phyloP scores from a whole-genome alignment of 1,140 invertebrate species.

The Kradibia gibbosae region DNA sequence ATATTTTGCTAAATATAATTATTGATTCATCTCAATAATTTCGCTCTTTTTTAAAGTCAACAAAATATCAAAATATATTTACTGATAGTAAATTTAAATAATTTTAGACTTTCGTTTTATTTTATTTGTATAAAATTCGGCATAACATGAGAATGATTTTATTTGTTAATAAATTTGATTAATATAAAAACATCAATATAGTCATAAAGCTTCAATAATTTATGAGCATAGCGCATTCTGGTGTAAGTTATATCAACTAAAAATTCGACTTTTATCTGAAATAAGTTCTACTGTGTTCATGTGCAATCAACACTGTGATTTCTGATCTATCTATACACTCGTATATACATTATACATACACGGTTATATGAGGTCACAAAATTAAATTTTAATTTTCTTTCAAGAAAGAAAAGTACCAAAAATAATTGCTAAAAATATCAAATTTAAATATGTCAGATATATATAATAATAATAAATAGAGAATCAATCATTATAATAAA shows the following conservation, averaged over 20 bases:
- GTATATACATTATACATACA: background rate
- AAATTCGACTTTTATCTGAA: conserved; percentile 17
- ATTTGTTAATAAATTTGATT: too few species aligned
- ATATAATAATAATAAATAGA: conserved; percentile 6
- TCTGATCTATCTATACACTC: background rate
- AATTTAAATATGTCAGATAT: background rate
- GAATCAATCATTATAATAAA: conserved; percentile 5
- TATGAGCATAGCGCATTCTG: background rate
- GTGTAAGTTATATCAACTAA: background rate
- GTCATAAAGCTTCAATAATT: background rate
- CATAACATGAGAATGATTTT: too few species aligned
- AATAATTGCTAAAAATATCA: conserved; percentile 22
- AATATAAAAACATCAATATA: too few species aligned
- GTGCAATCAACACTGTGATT: background rate
- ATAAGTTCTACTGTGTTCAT: conserved; percentile 8
- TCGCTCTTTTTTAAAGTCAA: too few species aligned
- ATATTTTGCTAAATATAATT: too few species aligned
- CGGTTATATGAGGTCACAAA: background rate
- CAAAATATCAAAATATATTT: too few species aligned
- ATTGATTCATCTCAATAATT: too few species aligned
- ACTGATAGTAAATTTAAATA: too few species aligned
- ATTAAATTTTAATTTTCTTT: conserved; percentile 9
- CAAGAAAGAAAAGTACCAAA: conserved; percentile 9
- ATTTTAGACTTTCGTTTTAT: too few species aligned
- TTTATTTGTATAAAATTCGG: too few species aligned